These are phyloP conservation scores for Choristoneura rosaceana DNA, from an alignment of 2,888 invertebrate species.

Conservation along the genomic window DNA sequence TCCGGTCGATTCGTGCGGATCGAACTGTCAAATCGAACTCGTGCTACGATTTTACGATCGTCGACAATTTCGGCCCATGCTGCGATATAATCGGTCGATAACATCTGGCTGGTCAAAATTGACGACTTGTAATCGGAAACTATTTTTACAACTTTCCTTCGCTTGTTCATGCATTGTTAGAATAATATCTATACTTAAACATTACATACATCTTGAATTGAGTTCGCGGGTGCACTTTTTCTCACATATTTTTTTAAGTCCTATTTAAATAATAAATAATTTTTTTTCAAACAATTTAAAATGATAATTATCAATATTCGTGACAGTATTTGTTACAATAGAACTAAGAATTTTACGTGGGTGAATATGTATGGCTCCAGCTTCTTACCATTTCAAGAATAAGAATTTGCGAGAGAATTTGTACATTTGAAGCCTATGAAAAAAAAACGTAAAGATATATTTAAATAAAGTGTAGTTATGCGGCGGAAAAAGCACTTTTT, in stretches of 20 bases:
- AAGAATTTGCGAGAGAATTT: too few species aligned
- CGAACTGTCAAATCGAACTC: conserved; percentile 13
- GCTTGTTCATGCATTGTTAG: not conserved
- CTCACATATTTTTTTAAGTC: too few species aligned
- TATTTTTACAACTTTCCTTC: not conserved
- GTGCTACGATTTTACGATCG: conserved; percentile 7
- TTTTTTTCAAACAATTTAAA: too few species aligned
- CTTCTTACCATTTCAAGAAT: too few species aligned
- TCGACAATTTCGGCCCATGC: conserved; percentile 18
- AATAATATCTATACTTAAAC: not conserved
- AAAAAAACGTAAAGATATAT: too few species aligned
- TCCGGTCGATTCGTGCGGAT: conserved; percentile 15
- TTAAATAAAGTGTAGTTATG: conserved; percentile 9
- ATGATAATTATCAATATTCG: too few species aligned
- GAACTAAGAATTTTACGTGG: too few species aligned
- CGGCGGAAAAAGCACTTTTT: conserved; percentile 22
- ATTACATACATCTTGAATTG: not conserved
- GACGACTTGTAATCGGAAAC: not conserved
- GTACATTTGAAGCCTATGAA: too few species aligned
- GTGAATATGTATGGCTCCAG: too few species aligned
- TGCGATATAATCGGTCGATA: conserved; percentile 27
- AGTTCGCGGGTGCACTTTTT: not conserved
- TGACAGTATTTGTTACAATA: too few species aligned
- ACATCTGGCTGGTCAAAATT: conserved; percentile 20
- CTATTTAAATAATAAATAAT: too few species aligned